Conservation (phyloP, 2,797 vertebrate species). For the Salarias fasciatus region DNA sequence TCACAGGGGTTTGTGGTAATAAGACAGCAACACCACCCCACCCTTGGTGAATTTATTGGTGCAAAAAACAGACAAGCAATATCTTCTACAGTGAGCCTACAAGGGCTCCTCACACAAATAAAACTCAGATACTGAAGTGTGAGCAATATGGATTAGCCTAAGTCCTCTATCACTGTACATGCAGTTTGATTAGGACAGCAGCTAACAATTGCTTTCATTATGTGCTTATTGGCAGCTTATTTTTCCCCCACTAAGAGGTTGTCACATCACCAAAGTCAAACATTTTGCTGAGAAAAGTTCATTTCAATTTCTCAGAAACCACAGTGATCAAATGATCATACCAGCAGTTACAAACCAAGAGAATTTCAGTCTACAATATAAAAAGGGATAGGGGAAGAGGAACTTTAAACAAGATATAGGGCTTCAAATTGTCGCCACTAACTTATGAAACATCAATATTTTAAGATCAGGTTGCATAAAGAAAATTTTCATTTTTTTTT, state of each 20-base stretch:
- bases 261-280: too few relatives aligned
- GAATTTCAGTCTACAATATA: neutral
- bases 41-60: neutral
- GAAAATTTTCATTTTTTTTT: too few relatives aligned
- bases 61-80: neutral
- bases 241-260: neutral
- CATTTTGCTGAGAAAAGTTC: neutral
- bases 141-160: too few relatives aligned
- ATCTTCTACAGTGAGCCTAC: neutral
- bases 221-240: neutral
- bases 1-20: constrained; percentile 7
- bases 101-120: neutral
- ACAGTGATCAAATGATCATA: neutral
- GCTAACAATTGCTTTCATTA: neutral
- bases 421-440: too few relatives aligned
- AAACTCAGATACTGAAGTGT: too few relatives aligned
- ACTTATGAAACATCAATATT: too few relatives aligned
- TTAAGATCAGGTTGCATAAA: too few relatives aligned
- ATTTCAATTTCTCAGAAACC: neutral
- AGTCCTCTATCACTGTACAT: neutral
- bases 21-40: constrained; percentile 7
- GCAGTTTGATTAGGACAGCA: neutral
- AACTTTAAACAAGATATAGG: too few relatives aligned
- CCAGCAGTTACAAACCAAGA: neutral
- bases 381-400: too few relatives aligned